Percentiles rank a stretch among this genome's conserved stretches.
Evolutionary conservation across 2,888 invertebrate species (phyloP).

Genomic region (Agonopterix alstromeriana): DNA sequence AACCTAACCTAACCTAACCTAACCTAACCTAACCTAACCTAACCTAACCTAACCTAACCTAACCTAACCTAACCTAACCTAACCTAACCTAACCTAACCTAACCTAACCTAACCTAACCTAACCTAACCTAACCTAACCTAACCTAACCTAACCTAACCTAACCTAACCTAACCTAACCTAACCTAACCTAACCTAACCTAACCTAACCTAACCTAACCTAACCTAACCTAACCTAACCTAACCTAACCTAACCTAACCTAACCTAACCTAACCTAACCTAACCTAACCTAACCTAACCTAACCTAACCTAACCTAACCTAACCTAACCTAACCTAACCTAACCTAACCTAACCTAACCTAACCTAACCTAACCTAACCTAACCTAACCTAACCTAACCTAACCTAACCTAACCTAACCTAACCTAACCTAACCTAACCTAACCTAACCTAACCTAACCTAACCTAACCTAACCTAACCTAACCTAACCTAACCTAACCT

Average conservation of each 20-base stretch:
- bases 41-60: constrained; percentile 13
- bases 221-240: constrained; percentile 10
- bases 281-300: constrained; percentile 11
- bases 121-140: constrained; percentile 9
- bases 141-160: constrained; percentile 10
- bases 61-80: constrained; percentile 7
- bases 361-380: constrained; percentile 12
- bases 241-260: constrained; percentile 12
- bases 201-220: constrained; percentile 11
- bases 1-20: constrained; percentile 17
- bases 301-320: constrained; percentile 12
- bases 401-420: constrained; percentile 12
- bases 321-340: constrained; percentile 10
- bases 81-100: constrained; percentile 8
- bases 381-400: constrained; percentile 12
- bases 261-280: constrained; percentile 12
- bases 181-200: constrained; percentile 13
- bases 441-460: constrained; percentile 12
- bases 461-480: constrained; percentile 8
- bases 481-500: constrained; percentile 11
- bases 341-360: constrained; percentile 8
- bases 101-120: constrained; percentile 13
- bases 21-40: constrained; percentile 15
- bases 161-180: constrained; percentile 14
- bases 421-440: constrained; percentile 11